Base-by-base conservation (phyloP, 2,888 invertebrate species). In the Drosophila niveifrons region DNA sequence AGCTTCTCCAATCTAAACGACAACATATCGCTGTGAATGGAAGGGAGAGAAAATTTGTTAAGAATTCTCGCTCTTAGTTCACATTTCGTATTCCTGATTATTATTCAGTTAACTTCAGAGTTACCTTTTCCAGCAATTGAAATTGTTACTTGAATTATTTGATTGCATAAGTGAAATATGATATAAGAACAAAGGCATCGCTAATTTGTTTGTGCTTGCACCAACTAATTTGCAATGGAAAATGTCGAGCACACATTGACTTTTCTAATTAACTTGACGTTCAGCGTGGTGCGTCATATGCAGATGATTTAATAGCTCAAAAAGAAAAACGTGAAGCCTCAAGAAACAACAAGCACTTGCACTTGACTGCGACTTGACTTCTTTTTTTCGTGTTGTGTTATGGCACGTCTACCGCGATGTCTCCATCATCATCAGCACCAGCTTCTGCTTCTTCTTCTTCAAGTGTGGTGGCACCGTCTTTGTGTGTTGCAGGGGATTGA, bases 231-330 rank as follows among this genome's bases (percentile, higher is more conserved):
- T 34, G 34, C 10, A 7, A 6, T 15, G 13, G 11, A 13, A 13
- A 13, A 8, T 8, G 7, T 8, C 13, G 3, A 41, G 2, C 39
- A 10, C 9, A 6, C 13, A 41, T 7, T 41, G 39, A 41, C 39
- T 41, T 41, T 41, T 41, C 39, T 41, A 41, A 41, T 41, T 41
- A 41, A 41, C 8, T 41, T 41, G 39, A 41, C 39, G 39, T 15
- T 13, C 13, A 13, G 15, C 8, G 39, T 41, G 2, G 39, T 13
- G 39, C 39, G 39, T 41, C 39, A 41, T 13, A 13, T 41, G 39
- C 39, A 41, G 15, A 41, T 41, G 39, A 41, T 2, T 41, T 13
- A 41, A 15, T 36, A 15, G 39, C 39, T 15, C 6, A 15, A 41
- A 41, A 13, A 15, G 39, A 41, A 41, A 41, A 15, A 15, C 8